phyloP scores from a whole-genome alignment of 2,113 vertebrate species.

The Ictalurus punctatus region DNA sequence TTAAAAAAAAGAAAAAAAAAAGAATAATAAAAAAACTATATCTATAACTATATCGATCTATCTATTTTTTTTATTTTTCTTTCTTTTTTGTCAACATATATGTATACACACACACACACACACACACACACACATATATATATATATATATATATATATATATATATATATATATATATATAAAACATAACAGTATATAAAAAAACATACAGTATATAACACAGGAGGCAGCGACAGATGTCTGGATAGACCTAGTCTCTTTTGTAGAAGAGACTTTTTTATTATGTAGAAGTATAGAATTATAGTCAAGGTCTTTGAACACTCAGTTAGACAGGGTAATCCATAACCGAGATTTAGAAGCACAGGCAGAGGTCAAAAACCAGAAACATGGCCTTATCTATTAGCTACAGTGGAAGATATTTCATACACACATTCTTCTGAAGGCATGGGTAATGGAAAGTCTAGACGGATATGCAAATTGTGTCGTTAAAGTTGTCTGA shows the following conservation, averaged over 20 bases:
- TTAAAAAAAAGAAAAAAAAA: background rate
- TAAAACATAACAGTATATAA: no score
- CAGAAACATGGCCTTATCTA: background rate
- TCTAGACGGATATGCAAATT: background rate
- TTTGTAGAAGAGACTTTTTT: background rate
- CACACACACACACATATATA: no score
- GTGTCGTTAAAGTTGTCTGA: background rate
- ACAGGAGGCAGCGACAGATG: background rate
- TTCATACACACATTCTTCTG: background rate
- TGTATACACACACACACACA: no score
- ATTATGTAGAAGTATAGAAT: background rate
- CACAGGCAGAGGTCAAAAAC: background rate
- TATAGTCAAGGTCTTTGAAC: background rate
- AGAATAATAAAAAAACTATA: no score
- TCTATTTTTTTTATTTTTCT: no score
- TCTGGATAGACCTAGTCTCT: background rate
- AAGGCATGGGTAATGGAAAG: background rate
- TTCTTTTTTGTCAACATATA: no score
- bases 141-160: no score
- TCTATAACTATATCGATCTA: no score
- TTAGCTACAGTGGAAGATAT: background rate
- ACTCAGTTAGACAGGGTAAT: background rate
- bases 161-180: no score
- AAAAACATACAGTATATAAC: background rate
- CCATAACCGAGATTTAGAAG: background rate